phyloP scores from a whole-genome alignment of 2,888 invertebrate species.

The Hirtodrosophila alboralis region DNA sequence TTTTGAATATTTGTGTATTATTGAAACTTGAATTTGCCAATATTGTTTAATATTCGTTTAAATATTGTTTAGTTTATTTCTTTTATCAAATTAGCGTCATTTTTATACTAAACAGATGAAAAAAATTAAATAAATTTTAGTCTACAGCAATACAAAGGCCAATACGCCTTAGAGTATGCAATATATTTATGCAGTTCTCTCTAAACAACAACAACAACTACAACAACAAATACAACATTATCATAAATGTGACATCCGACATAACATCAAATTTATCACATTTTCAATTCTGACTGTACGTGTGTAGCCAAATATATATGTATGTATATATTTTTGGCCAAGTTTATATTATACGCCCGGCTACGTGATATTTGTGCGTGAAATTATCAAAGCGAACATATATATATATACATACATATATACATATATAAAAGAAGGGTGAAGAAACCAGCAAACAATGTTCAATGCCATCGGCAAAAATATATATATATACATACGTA shows the following conservation, averaged over 20 bases:
- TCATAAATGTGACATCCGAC: no score
- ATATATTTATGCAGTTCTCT: conserved; percentile 5
- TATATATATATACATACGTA: no score
- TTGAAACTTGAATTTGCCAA: conserved; percentile 20
- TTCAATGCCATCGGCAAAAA: conserved; percentile 75
- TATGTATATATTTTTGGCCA: conserved; percentile 62
- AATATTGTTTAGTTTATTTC: not conserved
- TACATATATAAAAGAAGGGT: conserved; percentile 60
- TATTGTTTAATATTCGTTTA: not conserved
- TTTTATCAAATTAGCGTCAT: conserved; percentile 28
- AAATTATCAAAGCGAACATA: conserved; percentile 59
- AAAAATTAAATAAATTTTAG: not conserved
- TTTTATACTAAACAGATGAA: conserved; percentile 14
- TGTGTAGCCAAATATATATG: conserved; percentile 62
- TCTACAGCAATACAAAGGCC: no score
- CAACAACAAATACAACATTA: no score
- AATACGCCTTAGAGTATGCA: conserved; percentile 24
- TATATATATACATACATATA: not conserved
- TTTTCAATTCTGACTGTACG: conserved; percentile 54
- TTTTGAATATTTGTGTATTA: conserved; percentile 1
- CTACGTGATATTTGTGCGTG: conserved; percentile 74
- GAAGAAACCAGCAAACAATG: conserved; percentile 75
- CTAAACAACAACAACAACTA: conserved; percentile 8
- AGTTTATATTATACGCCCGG: conserved; percentile 45
- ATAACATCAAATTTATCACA: conserved; percentile 60